phyloP scores from a whole-genome alignment of 2,113 vertebrate species.

The Mormyrus iriodes region DNA sequence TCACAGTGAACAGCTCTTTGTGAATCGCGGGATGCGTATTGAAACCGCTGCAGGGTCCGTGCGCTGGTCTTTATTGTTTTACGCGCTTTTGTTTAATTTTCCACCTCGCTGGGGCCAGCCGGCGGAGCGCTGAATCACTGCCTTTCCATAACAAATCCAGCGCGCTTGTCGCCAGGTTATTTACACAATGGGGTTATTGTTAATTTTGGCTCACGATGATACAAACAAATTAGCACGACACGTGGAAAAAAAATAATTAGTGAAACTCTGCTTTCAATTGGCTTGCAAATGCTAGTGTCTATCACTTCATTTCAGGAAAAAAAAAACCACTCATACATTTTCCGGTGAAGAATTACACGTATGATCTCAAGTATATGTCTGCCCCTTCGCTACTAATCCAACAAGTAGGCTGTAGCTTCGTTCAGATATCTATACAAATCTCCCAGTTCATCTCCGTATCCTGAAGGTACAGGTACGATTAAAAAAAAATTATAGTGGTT shows the following conservation, averaged over 20 bases:
- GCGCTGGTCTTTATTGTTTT: slow-evolving; percentile 40
- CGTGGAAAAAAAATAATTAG: neutral
- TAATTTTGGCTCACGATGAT: neutral
- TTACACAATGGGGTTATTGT: neutral
- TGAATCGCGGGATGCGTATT: neutral
- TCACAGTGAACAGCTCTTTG: slow-evolving; percentile 9
- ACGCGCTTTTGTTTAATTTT: slow-evolving; percentile 56
- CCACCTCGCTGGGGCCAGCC: slow-evolving; percentile 37
- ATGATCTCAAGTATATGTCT: neutral
- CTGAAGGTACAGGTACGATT: neutral
- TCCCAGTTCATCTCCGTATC: neutral
- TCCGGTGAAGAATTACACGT: neutral
- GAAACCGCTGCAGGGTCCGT: slow-evolving; percentile 20
- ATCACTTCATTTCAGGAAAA: neutral
- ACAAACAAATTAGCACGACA: slow-evolving; percentile 6
- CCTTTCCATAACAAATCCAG: neutral
- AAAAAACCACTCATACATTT: neutral
- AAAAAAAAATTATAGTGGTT: neutral
- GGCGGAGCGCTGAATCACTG: neutral
- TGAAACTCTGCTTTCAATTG: neutral
- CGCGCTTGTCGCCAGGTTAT: neutral
- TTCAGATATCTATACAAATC: neutral
- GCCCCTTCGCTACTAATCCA: neutral
- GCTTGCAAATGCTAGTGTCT: neutral
- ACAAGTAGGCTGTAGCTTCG: neutral